These are phyloP conservation scores for Papilio gigon DNA, from an alignment of 2,888 invertebrate species.

Conservation along the genomic window DNA sequence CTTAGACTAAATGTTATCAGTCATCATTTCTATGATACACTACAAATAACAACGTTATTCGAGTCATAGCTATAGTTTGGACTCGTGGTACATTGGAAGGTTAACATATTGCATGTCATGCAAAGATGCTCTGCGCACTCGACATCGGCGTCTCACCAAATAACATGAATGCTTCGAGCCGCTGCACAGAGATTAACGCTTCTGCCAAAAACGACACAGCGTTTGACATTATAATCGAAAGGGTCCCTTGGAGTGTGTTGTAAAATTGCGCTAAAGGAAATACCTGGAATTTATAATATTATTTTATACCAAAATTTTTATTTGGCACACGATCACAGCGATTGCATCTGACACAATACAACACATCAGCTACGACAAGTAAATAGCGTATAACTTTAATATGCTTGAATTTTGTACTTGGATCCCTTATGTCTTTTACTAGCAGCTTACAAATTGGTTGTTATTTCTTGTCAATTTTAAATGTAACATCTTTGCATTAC, in stretches of 20 bases:
- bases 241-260: conserved; percentile 83
- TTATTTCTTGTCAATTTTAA: background rate
- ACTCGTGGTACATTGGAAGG: conserved; percentile 51
- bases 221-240: conserved; percentile 84
- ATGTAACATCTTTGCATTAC: conserved; percentile 46
- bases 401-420: too few relatives aligned
- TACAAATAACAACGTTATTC: conserved; percentile 47
- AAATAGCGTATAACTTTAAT: background rate
- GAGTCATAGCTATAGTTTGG: conserved; percentile 57
- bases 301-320: background rate
- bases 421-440: too few relatives aligned
- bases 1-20: conserved; percentile 12
- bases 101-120: conserved; percentile 45
- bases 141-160: conserved; percentile 71
- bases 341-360: background rate
- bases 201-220: conserved; percentile 83
- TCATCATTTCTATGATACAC: conserved; percentile 5
- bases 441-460: background rate
- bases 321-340: background rate
- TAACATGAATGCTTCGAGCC: conserved; percentile 83
- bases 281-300: conserved; percentile 69
- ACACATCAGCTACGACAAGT: background rate
- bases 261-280: conserved; percentile 85
- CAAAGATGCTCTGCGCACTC: conserved; percentile 44
- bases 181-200: conserved; percentile 82